Evolutionary conservation across 2,888 invertebrate genomes (phyloP).

Genomic region (Idaea biselata): DNA sequence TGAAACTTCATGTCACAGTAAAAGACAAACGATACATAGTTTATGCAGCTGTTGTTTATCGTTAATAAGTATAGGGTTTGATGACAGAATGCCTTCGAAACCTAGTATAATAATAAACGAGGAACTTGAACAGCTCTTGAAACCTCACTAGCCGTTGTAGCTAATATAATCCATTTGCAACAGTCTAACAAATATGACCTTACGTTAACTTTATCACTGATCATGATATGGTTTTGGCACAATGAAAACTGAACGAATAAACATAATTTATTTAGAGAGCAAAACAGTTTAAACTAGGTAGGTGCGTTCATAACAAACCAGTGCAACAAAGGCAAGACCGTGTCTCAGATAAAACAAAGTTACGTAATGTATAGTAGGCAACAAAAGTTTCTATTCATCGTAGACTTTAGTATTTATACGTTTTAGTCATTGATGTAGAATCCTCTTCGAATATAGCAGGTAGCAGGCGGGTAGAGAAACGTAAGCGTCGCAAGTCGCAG

Average conservation of each 20-base stretch:
- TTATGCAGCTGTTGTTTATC: too few relatives aligned
- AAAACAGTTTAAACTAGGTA: slow-evolving; percentile 29
- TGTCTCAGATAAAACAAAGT: slow-evolving; percentile 5
- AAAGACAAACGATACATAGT: too few relatives aligned
- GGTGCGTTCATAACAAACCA: slow-evolving; percentile 30
- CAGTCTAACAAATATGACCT: slow-evolving; percentile 42
- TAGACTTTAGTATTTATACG: too few relatives aligned
- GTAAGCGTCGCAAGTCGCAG: too few relatives aligned
- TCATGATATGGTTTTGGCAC: slow-evolving; percentile 74
- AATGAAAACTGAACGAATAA: slow-evolving; percentile 48
- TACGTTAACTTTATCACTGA: slow-evolving; percentile 65
- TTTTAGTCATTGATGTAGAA: too few relatives aligned
- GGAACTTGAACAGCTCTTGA: slow-evolving; percentile 64
- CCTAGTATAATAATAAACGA: slow-evolving; percentile 53
- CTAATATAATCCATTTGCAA: slow-evolving; percentile 19
- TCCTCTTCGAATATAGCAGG: too few relatives aligned
- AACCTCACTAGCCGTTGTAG: slow-evolving; percentile 38
- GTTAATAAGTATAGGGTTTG: too few relatives aligned
- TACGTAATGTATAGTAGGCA: too few relatives aligned
- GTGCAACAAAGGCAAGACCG: slow-evolving; percentile 51
- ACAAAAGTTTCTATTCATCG: too few relatives aligned
- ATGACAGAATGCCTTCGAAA: slow-evolving; percentile 26
- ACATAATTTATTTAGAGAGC: slow-evolving; percentile 47
- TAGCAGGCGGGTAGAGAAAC: too few relatives aligned
- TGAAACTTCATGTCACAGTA: too few relatives aligned